Evolutionary conservation across 2,888 invertebrate species (phyloP).

Genomic region (Drosophila paucipuncta): DNA sequence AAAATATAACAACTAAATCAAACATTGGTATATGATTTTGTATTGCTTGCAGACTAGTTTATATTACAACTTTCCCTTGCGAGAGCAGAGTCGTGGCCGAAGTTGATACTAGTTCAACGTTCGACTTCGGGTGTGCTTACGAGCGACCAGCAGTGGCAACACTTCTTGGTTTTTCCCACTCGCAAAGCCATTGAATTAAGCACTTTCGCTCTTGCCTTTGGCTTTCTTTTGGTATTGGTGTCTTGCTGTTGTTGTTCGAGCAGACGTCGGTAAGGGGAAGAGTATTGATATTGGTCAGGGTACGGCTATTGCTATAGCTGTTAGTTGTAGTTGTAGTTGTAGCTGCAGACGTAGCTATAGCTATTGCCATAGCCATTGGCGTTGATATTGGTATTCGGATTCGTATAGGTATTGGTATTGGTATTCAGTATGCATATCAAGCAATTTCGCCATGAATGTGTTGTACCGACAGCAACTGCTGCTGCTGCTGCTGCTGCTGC

Average conservation of each 20-base stretch:
- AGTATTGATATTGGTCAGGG: constrained; percentile 12
- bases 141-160: constrained; percentile 19
- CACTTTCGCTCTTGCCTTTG: constrained; percentile 61
- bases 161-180: constrained; percentile 66
- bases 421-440: constrained; percentile 43
- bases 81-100: constrained; percentile 6
- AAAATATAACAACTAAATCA: not conserved
- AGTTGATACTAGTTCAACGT: constrained; percentile 27
- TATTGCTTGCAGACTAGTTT: not conserved
- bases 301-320: constrained; percentile 5
- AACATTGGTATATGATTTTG: not conserved
- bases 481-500: constrained; percentile 17
- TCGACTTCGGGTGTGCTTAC: constrained; percentile 15
- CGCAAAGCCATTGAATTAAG: constrained; percentile 29
- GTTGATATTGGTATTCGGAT: constrained; percentile 12
- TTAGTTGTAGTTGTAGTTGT: not conserved
- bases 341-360: not conserved
- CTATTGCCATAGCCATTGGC: constrained; percentile 9
- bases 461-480: constrained; percentile 17
- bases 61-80: constrained; percentile 29
- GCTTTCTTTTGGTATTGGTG: constrained; percentile 38
- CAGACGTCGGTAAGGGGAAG: constrained; percentile 24
- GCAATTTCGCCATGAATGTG: constrained; percentile 31
- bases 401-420: constrained; percentile 11
- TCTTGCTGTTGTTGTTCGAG: constrained; percentile 18